A percentile compares a stretch with the other conserved stretches of the same genome.
phyloP scores from a whole-genome alignment of 2,113 vertebrate species.

The Ranitomeya imitator region DNA sequence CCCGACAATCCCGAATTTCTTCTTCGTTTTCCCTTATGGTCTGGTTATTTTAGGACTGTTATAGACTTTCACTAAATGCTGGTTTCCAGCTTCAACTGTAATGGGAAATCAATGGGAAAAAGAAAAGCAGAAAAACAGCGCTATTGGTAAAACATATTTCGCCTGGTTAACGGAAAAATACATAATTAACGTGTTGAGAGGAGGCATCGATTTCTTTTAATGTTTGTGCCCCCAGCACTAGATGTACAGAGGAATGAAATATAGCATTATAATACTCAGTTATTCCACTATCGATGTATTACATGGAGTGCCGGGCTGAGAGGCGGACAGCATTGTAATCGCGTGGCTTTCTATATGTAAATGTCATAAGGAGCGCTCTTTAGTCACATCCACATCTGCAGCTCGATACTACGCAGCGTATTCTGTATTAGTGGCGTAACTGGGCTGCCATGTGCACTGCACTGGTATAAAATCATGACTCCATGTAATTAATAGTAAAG shows the following conservation, averaged over 20 bases:
- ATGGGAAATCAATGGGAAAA: constrained; percentile 42
- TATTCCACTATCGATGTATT: constrained; percentile 37
- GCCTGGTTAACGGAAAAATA: constrained; percentile 25
- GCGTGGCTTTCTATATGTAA: background rate
- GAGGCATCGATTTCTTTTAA: background rate
- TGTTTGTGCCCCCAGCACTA: background rate
- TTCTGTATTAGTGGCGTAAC: too few species aligned
- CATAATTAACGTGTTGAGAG: constrained; percentile 27
- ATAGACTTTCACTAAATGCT: background rate
- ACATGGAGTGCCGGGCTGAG: background rate
- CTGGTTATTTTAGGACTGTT: background rate
- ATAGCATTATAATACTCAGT: background rate
- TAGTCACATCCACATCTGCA: background rate
- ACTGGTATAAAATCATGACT: background rate
- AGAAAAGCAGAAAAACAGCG: background rate
- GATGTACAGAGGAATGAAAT: background rate
- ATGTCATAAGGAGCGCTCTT: background rate
- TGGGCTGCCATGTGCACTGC: background rate
- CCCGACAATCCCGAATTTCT: background rate
- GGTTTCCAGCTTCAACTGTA: constrained; percentile 18
- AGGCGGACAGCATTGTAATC: background rate
- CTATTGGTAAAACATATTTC: constrained; percentile 8
- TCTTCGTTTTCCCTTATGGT: background rate
- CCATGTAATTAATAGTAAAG: background rate
- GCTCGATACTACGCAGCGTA: too few species aligned